Conservation (phyloP, 1,140 invertebrate genomes). For the Pemphigus obesinymphae region DNA sequence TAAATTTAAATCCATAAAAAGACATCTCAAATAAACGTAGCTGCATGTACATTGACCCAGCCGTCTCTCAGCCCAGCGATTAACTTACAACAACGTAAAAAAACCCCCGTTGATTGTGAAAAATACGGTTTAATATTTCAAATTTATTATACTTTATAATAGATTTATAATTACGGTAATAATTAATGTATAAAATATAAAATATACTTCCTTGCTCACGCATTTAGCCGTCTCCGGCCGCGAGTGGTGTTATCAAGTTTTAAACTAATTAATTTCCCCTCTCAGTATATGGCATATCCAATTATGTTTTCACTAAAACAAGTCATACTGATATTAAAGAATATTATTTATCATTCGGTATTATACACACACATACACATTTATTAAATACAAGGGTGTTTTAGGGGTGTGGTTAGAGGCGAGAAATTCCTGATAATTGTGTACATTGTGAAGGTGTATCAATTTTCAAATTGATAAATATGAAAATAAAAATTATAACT, state of each 20-base stretch:
- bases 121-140: conserved; percentile 4
- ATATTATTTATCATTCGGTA: not conserved
- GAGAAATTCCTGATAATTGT: too few relatives aligned
- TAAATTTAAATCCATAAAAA: too few relatives aligned
- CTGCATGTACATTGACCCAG: too few relatives aligned
- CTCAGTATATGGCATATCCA: not conserved
- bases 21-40: too few relatives aligned
- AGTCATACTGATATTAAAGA: not conserved
- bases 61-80: not conserved
- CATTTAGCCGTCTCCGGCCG: not conserved
- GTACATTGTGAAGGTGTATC: too few relatives aligned
- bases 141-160: not conserved
- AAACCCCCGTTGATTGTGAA: not conserved
- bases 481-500: too few relatives aligned
- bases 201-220: not conserved
- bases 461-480: too few relatives aligned
- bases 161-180: not conserved
- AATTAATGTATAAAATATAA: conserved; percentile 2
- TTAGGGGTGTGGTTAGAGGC: too few relatives aligned
- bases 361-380: too few relatives aligned
- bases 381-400: too few relatives aligned
- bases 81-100: not conserved
- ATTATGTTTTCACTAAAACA: not conserved
- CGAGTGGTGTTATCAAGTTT: not conserved
- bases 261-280: not conserved